Evolutionary conservation across 2,797 vertebrate species (phyloP), one percentile per base, ranked within the genome.

Genomic region (Macropodus opercularis): DNA sequence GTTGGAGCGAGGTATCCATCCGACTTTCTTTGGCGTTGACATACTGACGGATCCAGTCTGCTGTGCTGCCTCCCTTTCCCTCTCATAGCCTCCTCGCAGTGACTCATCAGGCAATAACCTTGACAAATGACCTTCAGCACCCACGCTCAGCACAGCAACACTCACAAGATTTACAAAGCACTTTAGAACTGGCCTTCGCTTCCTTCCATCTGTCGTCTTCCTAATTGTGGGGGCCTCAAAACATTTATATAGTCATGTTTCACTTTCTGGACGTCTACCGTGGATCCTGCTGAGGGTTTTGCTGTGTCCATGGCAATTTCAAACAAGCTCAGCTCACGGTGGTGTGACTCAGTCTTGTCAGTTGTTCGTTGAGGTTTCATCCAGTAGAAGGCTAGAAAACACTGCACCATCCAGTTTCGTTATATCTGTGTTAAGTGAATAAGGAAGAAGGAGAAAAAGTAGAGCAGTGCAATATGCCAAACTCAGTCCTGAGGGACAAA

Each of bases 31-130:
- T 24, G 15, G 34, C 29, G 63, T 24, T 66, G 77, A 76, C 46
- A 72, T 5, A 43, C 55, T 69, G 66, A 75, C 68, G 61, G 60
- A 85, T 82, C 41, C 48, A 60, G 61, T 64, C 21, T 63, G 48
- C 62, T 48, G 46, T 68, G 71, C 32, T 64, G 68, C 67, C 71
- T 55, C 59, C 69, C 48, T 23, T 69, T 66, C 58, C n/a, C n/a
- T 39, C 50, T 63, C 32, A 17, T 36, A 65, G 48, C 69, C 52
- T 79, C 44, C 54, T 62, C 13, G 42, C 22, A 2, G 67, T 85
- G 81, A 88, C 75, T 86, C 83, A 86, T 84, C 78, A 64, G 64
- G 57, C 77, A 79, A 84, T 77, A 86, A 87, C 84, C 83, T 86
- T 88, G 79, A 89, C 60, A 83, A 85, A 84, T 68, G 77, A 88